Conservation (phyloP, 1,140 invertebrate genomes). For the Agrypnia vestita region DNA sequence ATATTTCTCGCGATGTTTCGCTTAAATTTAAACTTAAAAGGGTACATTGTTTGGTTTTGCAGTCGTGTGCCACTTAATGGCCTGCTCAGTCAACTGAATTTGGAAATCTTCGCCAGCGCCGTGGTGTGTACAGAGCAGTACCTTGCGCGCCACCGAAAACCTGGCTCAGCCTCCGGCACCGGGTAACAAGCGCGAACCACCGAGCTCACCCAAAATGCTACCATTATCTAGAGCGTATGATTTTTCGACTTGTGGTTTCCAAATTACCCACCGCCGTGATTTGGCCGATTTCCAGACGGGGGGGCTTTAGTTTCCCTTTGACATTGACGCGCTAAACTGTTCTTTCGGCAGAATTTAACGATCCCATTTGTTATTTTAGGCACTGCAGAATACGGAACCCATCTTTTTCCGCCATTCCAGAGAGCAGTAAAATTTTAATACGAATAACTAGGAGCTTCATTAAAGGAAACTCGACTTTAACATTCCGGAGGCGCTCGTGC, state of each 20-base stretch:
- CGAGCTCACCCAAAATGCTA: background rate
- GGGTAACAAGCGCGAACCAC: background rate
- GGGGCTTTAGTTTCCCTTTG: constrained; percentile 15
- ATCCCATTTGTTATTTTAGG: constrained; percentile 16
- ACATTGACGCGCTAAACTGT: constrained; percentile 14
- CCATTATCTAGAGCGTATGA: no score
- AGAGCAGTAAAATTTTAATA: constrained; percentile 12
- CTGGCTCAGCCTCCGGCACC: no score
- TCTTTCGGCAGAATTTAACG: constrained; percentile 23
- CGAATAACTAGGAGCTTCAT: constrained; percentile 5
- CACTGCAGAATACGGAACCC: constrained; percentile 1
- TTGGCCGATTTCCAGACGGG: background rate
- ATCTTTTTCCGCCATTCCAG: background rate
- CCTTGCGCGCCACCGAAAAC: no score
- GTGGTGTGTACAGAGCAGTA: background rate
- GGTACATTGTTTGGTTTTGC: constrained; percentile 15
- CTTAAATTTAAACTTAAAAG: constrained; percentile 9
- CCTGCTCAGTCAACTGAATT: constrained; percentile 2
- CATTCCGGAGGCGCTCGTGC: background rate
- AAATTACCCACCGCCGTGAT: background rate
- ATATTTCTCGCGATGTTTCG: background rate
- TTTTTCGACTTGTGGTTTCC: background rate
- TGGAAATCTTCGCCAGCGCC: background rate
- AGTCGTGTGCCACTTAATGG: constrained; percentile 7
- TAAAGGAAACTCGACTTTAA: background rate